Evolutionary conservation across 2,888 invertebrate genomes (phyloP), one percentile per base, ranked within the genome.

Genomic region (Automeris io): DNA sequence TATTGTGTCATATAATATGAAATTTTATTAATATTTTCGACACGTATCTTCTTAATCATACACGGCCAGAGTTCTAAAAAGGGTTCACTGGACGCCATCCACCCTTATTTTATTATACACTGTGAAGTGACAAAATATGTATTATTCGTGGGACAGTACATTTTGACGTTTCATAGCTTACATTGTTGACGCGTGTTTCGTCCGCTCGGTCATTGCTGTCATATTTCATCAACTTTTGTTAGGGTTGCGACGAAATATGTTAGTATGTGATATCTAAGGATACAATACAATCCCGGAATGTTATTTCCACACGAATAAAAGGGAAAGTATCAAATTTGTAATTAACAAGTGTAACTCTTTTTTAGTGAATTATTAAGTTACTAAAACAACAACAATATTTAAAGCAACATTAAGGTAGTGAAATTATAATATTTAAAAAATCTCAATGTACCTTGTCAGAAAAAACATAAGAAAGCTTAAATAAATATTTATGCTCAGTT

Each of bases 391-490:
- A 31, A n/a, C 16, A 18, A 31, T 18, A 1, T 5, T 31, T 31
- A 9, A 31, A 31, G 11, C 18, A 9, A 9, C 18, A 32, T 32
- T 2, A 32, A 18, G 18, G 18, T 18, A 11, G 24, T 11, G 31
- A 8, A 18, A 9, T 32, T 32, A 31, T 45, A 33, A 39, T 38
- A 18, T 41, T 47, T 51, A 54, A 54, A 51, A 18, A 7, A 13
- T 11, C 1, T 43, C 54, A 51, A 51, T 47, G 47, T 32, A 13
- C 38, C 43, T 50, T 54, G 45, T 51, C 46, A 41, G 18, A 32
- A 19, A 32, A n/a, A n/a, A n/a, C n/a, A n/a, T n/a, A n/a, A n/a
- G n/a, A n/a, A n/a, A n/a, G n/a, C n/a, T n/a, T n/a, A n/a, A n/a
- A n/a, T n/a, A n/a, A n/a, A n/a, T n/a, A n/a, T n/a, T n/a, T n/a